These are phyloP conservation scores for Exaiptasia diaphana DNA, from an alignment of 64 coral and sea anemone genomes.

Conservation along the genomic window DNA sequence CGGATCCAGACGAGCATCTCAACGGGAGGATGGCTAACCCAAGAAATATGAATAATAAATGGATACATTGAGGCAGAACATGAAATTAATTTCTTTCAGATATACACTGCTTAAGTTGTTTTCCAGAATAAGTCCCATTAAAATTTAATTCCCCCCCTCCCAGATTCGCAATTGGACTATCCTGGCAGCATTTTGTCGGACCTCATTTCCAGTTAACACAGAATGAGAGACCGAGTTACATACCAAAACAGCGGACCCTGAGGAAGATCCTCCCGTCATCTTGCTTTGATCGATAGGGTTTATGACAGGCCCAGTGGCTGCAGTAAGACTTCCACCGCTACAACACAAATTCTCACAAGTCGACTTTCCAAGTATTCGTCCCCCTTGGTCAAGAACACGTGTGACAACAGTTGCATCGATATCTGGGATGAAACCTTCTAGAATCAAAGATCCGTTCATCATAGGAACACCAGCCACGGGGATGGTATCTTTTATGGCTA, in stretches of 20 bases:
- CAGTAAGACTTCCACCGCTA: conserved; percentile 68
- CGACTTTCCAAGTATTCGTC: conserved; percentile 73
- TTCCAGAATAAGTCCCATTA: too few species aligned
- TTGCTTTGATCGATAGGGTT: conserved; percentile 67
- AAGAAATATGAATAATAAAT: too few species aligned
- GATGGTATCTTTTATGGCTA: conserved; percentile 77
- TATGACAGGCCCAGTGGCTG: conserved; percentile 65
- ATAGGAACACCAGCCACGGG: conserved; percentile 73
- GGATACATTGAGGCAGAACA: too few species aligned
- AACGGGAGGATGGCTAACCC: too few species aligned
- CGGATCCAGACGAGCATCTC: too few species aligned
- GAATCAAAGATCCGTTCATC: conserved; percentile 68
- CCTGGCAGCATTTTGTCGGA: too few species aligned
- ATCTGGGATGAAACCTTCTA: conserved; percentile 78
- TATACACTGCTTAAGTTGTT: too few species aligned
- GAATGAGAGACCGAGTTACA: too few species aligned
- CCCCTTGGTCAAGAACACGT: conserved; percentile 77
- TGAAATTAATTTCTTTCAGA: too few species aligned
- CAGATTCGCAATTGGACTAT: too few species aligned
- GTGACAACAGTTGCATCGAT: conserved; percentile 82
- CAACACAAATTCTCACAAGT: conserved; percentile 72
- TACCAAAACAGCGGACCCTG: conserved; percentile 78
- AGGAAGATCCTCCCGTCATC: conserved; percentile 77
- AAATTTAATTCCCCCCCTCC: too few species aligned
- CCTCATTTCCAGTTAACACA: too few species aligned